These are phyloP conservation scores for Drosophila flavopinicola DNA, from an alignment of 2,888 invertebrate species.

Conservation along the genomic window DNA sequence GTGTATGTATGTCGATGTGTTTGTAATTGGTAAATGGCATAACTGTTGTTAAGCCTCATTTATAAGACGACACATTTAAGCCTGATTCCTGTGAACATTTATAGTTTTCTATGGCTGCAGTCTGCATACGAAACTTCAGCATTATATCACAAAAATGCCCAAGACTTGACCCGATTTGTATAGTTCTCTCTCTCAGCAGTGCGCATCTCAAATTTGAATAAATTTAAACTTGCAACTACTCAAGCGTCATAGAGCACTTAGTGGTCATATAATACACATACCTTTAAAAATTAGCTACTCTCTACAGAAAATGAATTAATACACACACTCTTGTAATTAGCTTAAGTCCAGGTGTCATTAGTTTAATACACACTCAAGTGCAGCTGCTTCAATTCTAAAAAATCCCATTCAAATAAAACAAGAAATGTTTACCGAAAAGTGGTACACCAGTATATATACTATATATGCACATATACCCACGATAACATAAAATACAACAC, in stretches of 20 bases:
- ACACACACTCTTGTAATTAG: neutral
- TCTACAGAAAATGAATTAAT: neutral
- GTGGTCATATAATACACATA: neutral
- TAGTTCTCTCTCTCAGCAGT: too few species aligned
- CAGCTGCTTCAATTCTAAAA: neutral
- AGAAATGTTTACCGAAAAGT: neutral
- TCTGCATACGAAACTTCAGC: neutral
- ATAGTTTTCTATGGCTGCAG: too few species aligned
- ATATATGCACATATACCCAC: constrained; percentile 3
- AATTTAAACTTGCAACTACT: neutral
- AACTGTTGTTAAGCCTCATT: constrained; percentile 1
- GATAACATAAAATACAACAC: constrained; percentile 17
- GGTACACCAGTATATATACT: constrained; percentile 1
- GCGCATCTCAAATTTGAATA: too few species aligned
- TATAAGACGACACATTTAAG: too few species aligned
- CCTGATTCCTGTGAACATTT: too few species aligned
- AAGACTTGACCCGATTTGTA: too few species aligned
- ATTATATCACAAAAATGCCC: too few species aligned
- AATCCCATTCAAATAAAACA: neutral
- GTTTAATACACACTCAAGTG: too few species aligned
- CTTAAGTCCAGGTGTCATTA: too few species aligned
- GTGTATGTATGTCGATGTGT: neutral
- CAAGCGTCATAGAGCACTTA: neutral
- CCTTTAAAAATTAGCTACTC: neutral
- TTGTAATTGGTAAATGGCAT: constrained; percentile 8